Base-by-base conservation (phyloP, 2,888 invertebrate species). In the Hemithea aestivaria region DNA sequence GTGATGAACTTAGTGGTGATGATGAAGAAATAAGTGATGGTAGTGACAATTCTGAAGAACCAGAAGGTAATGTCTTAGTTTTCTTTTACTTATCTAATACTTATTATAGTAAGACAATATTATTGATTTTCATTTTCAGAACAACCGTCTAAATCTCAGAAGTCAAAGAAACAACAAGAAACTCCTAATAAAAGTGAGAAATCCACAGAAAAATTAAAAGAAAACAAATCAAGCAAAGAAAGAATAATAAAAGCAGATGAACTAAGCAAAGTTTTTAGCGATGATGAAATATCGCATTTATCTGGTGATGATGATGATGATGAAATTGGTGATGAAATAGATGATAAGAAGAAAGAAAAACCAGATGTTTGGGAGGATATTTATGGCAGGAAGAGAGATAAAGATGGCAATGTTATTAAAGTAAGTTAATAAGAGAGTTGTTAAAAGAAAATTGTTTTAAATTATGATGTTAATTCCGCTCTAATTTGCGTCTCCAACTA, bases 331-430 rank as follows among this genome's bases (percentile, higher is more conserved):
- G 72, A 70, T 35, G 46, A 51, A 40, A 48, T 53, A 58, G 41
- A 49, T 12, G 48, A 44, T 32, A 56, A 61, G 29, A 68, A 78
- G 40, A 44, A 65, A 48, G 74, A 63, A 44, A 75, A 76, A 44
- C 81, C 78, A 41, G 82, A 84, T 63, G 63, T 76, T 2, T 94
- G 93, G 92, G 96, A 98, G 87, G 98, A 98, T 82, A 98, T 98
- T 67, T 98, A 98, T 78, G 98, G 98, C 0, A 89, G 97, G 41
- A 89, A 93, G 53, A 89, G 96, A 52, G 93, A 94, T 65, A 91
- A 91, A 59, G 89, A 93, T 53, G 98, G 98, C 1, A 92, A 94
- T 66, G 70, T 97, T 50, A 80, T 97, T 27, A 81, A 87, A 60
- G 91, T 91, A 73, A 26, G 25, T 24, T n/a, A 26, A n/a, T 7